Conservation (phyloP, 2,113 vertebrate genomes). For the Chloebia gouldiae region DNA sequence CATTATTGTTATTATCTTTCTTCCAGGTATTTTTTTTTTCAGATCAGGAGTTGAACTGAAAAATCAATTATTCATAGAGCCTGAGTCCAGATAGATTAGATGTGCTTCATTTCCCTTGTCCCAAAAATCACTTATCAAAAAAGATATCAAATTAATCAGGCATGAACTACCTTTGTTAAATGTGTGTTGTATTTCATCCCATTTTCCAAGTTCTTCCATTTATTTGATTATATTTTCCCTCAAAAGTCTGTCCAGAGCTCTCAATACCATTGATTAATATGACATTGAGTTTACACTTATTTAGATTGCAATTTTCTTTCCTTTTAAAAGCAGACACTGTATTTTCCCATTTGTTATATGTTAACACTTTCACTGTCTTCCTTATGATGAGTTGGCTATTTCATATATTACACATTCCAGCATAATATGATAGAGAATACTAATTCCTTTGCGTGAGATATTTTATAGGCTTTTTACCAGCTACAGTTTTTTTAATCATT, state of each 20-base stretch:
- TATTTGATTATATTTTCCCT: slow-evolving; percentile 6
- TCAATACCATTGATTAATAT: neutral
- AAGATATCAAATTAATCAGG: neutral
- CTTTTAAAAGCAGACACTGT: neutral
- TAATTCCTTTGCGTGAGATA: neutral
- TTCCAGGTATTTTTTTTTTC: neutral
- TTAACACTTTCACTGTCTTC: neutral
- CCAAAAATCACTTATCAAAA: slow-evolving; percentile 3
- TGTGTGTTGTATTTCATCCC: neutral
- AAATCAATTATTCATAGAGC: neutral
- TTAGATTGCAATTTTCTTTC: neutral
- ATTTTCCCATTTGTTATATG: neutral
- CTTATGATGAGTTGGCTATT: neutral
- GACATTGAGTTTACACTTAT: neutral
- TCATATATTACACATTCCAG: neutral
- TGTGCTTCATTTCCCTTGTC: neutral
- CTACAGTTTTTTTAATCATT: neutral
- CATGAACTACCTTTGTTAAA: neutral
- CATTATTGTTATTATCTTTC: neutral
- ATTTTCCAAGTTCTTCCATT: neutral
- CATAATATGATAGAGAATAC: neutral
- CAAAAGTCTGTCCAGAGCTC: neutral
- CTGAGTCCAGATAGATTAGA: neutral
- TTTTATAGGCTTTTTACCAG: fast-evolving
- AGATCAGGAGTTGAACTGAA: neutral